A percentile compares a stretch with the other conserved stretches of the same genome.
Evolutionary conservation across 1,140 invertebrate species (phyloP).

Genomic region (Drosophila tristis): DNA sequence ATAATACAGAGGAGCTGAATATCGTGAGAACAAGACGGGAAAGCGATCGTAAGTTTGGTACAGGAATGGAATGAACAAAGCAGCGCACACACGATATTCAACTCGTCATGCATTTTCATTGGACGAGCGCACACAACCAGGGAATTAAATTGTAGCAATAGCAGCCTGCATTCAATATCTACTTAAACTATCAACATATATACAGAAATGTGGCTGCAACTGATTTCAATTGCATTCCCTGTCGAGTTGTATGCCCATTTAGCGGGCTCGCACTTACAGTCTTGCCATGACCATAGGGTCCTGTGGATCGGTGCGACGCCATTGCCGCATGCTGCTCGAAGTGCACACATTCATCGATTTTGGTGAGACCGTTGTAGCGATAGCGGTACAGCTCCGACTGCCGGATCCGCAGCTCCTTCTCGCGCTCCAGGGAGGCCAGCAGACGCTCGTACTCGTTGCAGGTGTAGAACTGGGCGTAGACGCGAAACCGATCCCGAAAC

Average conservation of each 20-base stretch:
- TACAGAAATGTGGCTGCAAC: not conserved
- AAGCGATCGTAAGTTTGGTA: conserved; percentile 52
- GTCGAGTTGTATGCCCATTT: not conserved
- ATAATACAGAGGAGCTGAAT: conserved; percentile 84
- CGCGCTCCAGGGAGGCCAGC: conserved; percentile 90
- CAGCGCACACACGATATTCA: conserved; percentile 76
- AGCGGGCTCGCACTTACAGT: conserved; percentile 72
- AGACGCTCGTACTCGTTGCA: conserved; percentile 92
- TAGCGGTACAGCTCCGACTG: conserved; percentile 93
- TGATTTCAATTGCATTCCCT: conserved; percentile 18
- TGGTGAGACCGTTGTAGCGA: conserved; percentile 91
- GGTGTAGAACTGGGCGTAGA: conserved; percentile 95
- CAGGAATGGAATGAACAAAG: conserved; percentile 26
- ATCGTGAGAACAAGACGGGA: conserved; percentile 78
- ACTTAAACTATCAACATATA: not conserved
- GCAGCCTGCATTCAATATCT: conserved; percentile 7
- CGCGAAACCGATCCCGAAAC: conserved; percentile 91
- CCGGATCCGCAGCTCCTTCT: conserved; percentile 92
- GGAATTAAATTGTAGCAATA: conserved; percentile 10
- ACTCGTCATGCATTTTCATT: conserved; percentile 75
- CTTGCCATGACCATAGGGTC: conserved; percentile 83
- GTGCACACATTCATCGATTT: conserved; percentile 92
- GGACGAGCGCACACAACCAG: conserved; percentile 20
- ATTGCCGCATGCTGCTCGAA: conserved; percentile 90
- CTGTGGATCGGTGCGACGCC: conserved; percentile 76